A percentile compares a stretch with the other conserved stretches of the same genome.
Evolutionary conservation across 2,888 invertebrate species (phyloP).

Genomic region (Crocallis elinguaria): DNA sequence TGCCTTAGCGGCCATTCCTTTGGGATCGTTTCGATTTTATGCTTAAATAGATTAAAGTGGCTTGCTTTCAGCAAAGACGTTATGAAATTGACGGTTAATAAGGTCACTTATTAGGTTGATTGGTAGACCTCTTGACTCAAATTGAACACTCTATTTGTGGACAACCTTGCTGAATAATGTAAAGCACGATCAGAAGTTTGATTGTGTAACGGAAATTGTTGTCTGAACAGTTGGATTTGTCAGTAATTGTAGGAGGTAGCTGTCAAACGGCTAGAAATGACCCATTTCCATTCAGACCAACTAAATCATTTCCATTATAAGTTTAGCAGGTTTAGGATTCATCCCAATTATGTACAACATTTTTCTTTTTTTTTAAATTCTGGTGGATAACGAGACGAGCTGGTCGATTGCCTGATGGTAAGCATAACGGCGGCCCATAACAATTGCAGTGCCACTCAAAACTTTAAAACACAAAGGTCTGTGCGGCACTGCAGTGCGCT

Average conservation of each 20-base stretch:
- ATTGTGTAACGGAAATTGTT: constrained; percentile 1
- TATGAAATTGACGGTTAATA: constrained; percentile 61
- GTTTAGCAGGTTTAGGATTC: constrained; percentile 2
- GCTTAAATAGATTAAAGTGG: constrained; percentile 80
- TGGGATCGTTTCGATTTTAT: constrained; percentile 65
- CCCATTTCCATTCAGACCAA: neutral
- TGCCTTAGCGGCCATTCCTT: constrained; percentile 55
- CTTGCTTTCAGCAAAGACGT: constrained; percentile 66
- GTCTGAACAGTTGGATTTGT: constrained; percentile 4
- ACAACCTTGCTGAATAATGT: constrained; percentile 13
- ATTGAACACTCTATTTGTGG: constrained; percentile 25
- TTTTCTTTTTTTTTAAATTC: too few species aligned
- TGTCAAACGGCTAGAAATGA: constrained; percentile 4
- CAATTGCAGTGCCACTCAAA: too few species aligned
- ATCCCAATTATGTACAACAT: too few species aligned
- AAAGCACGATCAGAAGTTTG: constrained; percentile 6
- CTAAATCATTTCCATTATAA: neutral
- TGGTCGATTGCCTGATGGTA: too few species aligned
- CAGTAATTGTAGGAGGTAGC: neutral
- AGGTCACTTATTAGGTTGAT: constrained; percentile 66
- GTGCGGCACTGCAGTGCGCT: too few species aligned
- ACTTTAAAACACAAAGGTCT: too few species aligned
- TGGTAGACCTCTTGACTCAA: constrained; percentile 49
- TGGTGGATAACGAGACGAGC: too few species aligned
- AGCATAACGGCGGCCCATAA: too few species aligned